phyloP scores from a whole-genome alignment of 2,113 vertebrate species.

The Chaetodon auriga region DNA sequence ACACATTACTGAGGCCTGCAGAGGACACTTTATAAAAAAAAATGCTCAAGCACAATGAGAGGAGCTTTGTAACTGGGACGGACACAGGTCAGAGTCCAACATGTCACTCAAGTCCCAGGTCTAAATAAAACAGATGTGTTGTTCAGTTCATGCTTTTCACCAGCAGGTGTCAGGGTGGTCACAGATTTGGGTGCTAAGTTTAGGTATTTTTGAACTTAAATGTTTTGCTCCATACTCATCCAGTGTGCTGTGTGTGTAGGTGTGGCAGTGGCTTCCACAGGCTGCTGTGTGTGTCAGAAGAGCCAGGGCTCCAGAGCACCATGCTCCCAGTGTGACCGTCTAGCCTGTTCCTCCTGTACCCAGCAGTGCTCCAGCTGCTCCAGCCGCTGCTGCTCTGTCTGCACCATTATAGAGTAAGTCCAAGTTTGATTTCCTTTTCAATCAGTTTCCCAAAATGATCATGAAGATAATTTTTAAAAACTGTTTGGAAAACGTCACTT shows the following conservation, averaged over 20 bases:
- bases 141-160: conserved; percentile 25
- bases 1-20: neutral
- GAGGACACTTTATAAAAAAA: neutral
- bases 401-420: conserved; percentile 83
- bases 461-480: neutral
- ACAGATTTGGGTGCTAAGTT: neutral
- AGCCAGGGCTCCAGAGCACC: conserved; percentile 55
- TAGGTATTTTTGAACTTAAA: neutral
- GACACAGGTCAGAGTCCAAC: neutral
- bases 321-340: conserved; percentile 83
- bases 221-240: neutral
- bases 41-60: neutral
- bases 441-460: neutral
- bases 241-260: conserved; percentile 50
- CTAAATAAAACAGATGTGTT: neutral
- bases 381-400: conserved; percentile 82
- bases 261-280: conserved; percentile 29
- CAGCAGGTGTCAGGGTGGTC: conserved; percentile 67
- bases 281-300: conserved; percentile 83
- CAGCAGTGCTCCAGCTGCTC: conserved; percentile 81
- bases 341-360: conserved; percentile 76
- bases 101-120: neutral
- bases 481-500: neutral
- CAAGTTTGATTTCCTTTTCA: neutral
- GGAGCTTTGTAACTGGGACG: too few species aligned